Evolutionary conservation across 2,888 invertebrate species (phyloP), one percentile per base, ranked within the genome.

Genomic region (Ophion obscuratus): DNA sequence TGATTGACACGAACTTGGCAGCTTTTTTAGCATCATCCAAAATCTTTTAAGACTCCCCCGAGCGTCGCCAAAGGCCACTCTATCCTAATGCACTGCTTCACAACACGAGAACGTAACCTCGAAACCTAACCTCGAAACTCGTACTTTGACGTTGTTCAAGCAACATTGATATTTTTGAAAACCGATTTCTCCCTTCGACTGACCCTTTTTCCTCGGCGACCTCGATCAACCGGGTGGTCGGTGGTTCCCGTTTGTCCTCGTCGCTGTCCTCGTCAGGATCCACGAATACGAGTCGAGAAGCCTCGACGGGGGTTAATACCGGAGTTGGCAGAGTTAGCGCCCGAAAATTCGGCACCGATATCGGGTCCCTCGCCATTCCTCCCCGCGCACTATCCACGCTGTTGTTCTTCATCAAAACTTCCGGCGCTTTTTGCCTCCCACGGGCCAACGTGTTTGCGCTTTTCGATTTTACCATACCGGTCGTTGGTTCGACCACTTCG

Each of bases 301-400:
- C 96, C 92, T 96, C 96, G 17, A 96, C 95, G 0, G 97, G 96
- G 0, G 97, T 96, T 71, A 96, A 94, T 27, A 95, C 96, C 10
- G 96, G 96, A 2, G 96, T 96, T 53, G 96, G 96, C 61, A 96
- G 93, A 4, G 95, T 95, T 89, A 97, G 94, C 81, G 96, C 96
- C 5, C 95, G 95, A 92, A 97, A 97, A 93, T 97, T 97, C 88
- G 97, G 97, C 89, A 97, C 97, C 4, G 97, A 97, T 71, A 96
- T 95, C 0, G 96, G 97, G 90, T 97, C 97, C 76, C 96, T 95
- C 0, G 96, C 94, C 92, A 96, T 94, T 81, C 92, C 91, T 20
- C 83, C 74, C 85, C 91, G 81, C 57, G 88, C 87, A 20, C 75
- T 73, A 68, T 87, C 87, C 11, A 83, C 82, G 70, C 78, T 85